phyloP scores from a whole-genome alignment of 1,140 invertebrate genomes.

The Sitobion miscanthi region DNA sequence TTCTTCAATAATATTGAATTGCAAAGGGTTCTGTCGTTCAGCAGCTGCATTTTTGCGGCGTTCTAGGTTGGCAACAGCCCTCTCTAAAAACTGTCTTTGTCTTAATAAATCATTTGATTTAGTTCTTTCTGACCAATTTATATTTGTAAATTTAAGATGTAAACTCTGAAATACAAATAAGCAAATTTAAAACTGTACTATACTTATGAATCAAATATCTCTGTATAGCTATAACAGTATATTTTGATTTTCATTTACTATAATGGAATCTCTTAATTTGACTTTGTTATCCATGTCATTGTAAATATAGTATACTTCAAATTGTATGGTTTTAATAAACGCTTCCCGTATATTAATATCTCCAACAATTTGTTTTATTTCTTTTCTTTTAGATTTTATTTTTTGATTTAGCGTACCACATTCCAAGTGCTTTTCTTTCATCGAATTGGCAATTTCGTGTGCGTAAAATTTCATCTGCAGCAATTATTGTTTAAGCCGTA shows the following conservation, averaged over 20 bases:
- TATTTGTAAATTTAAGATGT: constrained; percentile 1
- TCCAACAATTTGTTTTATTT: neutral
- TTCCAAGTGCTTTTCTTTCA: neutral
- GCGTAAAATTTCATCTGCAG: neutral
- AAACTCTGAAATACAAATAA: neutral
- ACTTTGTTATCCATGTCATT: neutral
- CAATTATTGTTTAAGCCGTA: neutral
- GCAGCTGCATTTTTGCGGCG: neutral
- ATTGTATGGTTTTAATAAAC: neutral
- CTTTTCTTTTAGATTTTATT: neutral
- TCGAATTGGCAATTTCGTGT: neutral
- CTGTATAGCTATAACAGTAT: neutral
- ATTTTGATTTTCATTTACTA: neutral
- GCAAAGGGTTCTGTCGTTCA: neutral
- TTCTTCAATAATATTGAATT: constrained; percentile 3
- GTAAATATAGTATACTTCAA: neutral
- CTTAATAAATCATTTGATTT: neutral
- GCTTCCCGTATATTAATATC: neutral
- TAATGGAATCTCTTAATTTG: neutral
- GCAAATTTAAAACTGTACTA: neutral
- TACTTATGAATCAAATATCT: too few species aligned
- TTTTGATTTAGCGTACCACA: neutral
- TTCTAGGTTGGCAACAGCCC: neutral
- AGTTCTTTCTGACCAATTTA: neutral
- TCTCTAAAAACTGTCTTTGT: neutral